Evolutionary conservation across 2,113 vertebrate genomes (phyloP), one percentile per base, ranked within the genome.

Genomic region (Corydoras maculifer): DNA sequence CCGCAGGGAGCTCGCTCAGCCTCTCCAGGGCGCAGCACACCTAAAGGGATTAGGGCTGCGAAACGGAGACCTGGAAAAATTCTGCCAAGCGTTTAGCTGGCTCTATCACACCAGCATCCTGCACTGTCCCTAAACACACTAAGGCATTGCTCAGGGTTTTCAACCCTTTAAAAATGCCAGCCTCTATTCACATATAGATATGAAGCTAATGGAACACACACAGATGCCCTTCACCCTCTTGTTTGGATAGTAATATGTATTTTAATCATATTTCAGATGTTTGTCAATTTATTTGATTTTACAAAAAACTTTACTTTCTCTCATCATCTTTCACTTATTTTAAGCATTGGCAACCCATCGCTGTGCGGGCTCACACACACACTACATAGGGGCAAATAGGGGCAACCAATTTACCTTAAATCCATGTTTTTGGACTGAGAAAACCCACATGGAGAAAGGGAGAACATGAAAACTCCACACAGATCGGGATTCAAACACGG

Each of bases 41-140:
- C 87, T 91, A 91, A 91, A 88, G 87, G 88, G 90, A 90, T 91
- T 91, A 89, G 84, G 85, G 85, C 83, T 84, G 84, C 84, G 86
- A 90, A 84, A 90, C 85, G 86, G 84, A 89, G 88, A 89, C 87
- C 88, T 88, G 87, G 87, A 88, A 87, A 87, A 87, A 87, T 73
- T 89, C 84, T 65, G 82, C 87, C 78, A 85, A 85, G 85, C 86
- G 81, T 86, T 89, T 85, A 86, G 84, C 86, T 87, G 87, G 84
- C 87, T 82, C 88, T 86, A 89, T 89, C 87, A 82, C 82, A 85
- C 81, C 66, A 78, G 81, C 87, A 86, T 90, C 87, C 88, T 85
- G 85, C 87, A 87, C 85, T 86, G 81, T 87, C 82, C 84, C 87
- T 85, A 85, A 88, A 88, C 79, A 76, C 86, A 85, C 82, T 83